Evolutionary conservation across 2,113 vertebrate genomes (phyloP).

Genomic region (Solea solea): DNA sequence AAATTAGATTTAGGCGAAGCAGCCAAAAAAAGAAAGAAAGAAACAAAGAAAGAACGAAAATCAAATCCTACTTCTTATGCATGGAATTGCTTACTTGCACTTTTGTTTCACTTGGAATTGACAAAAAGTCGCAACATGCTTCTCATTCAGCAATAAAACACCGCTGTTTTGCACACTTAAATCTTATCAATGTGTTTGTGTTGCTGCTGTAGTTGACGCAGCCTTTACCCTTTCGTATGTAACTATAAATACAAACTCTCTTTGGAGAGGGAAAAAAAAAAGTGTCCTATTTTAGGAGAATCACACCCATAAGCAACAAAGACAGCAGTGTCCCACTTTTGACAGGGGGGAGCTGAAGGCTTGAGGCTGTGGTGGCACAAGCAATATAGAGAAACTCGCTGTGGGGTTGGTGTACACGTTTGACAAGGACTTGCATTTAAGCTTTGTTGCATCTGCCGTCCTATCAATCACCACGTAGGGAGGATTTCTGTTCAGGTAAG

Average conservation of each 20-base stretch:
- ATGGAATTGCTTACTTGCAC: background rate
- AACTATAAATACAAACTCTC: conserved; percentile 78
- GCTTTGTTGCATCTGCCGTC: conserved; percentile 13
- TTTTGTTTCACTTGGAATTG: too few relatives aligned
- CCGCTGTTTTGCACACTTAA: conserved; percentile 4
- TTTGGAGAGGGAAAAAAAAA: conserved; percentile 74
- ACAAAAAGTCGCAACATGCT: too few relatives aligned
- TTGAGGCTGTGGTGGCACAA: conserved; percentile 69
- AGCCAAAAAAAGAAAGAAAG: background rate
- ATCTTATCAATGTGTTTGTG: conserved; percentile 31
- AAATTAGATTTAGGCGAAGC: conserved; percentile 24
- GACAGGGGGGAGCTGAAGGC: conserved; percentile 73
- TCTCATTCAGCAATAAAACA: conserved; percentile 18
- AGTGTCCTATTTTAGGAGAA: conserved; percentile 80
- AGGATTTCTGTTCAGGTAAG: background rate
- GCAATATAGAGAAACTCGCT: conserved; percentile 40
- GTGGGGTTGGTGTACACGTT: conserved; percentile 35
- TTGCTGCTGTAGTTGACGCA: conserved; percentile 29
- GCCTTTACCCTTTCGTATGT: conserved; percentile 60
- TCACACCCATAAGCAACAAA: conserved; percentile 80
- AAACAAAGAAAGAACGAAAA: conserved; percentile 9
- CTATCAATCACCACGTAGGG: conserved; percentile 3
- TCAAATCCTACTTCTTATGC: background rate
- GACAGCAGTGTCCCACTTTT: conserved; percentile 82
- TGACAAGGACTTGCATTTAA: conserved; percentile 25